Evolutionary conservation across 2,888 invertebrate species (phyloP).

Genomic region (Nomada hirtipes): DNA sequence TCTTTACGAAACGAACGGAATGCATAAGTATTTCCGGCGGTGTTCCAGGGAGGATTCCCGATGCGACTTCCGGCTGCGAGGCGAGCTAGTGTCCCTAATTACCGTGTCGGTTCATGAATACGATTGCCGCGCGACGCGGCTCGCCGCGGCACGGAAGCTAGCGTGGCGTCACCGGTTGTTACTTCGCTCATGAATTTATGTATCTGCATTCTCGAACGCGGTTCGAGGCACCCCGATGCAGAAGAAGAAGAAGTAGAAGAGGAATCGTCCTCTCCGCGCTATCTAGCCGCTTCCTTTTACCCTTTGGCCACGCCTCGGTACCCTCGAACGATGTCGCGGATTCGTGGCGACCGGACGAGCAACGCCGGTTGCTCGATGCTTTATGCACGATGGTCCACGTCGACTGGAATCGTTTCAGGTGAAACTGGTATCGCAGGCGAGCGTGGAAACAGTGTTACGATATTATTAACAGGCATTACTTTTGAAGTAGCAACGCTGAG

Average conservation of each 20-base stretch:
- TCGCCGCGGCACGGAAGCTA: conserved; percentile 82
- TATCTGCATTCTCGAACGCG: conserved; percentile 83
- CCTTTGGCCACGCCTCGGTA: conserved; percentile 70
- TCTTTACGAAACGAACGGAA: conserved; percentile 81
- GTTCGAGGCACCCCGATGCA: conserved; percentile 75
- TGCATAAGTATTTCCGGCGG: conserved; percentile 84
- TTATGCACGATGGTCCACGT: conserved; percentile 28
- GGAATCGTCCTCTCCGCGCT: conserved; percentile 46
- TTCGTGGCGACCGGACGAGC: conserved; percentile 55
- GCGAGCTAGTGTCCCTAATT: conserved; percentile 84
- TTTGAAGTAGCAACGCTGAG: no score
- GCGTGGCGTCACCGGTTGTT: conserved; percentile 84
- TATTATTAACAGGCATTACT: no score
- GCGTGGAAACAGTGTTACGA: no score
- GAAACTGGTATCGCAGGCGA: neutral
- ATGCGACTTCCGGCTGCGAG: conserved; percentile 83
- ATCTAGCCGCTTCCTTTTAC: conserved; percentile 62
- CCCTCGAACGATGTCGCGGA: conserved; percentile 68
- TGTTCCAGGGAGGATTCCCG: conserved; percentile 82
- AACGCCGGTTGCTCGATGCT: conserved; percentile 43
- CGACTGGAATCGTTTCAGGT: neutral
- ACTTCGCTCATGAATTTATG: conserved; percentile 84
- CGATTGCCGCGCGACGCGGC: conserved; percentile 78
- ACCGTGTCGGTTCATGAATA: conserved; percentile 85
- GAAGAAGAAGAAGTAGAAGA: conserved; percentile 44